Conservation (phyloP, 1,140 invertebrate species). For the Temnothorax curvispinosus region DNA sequence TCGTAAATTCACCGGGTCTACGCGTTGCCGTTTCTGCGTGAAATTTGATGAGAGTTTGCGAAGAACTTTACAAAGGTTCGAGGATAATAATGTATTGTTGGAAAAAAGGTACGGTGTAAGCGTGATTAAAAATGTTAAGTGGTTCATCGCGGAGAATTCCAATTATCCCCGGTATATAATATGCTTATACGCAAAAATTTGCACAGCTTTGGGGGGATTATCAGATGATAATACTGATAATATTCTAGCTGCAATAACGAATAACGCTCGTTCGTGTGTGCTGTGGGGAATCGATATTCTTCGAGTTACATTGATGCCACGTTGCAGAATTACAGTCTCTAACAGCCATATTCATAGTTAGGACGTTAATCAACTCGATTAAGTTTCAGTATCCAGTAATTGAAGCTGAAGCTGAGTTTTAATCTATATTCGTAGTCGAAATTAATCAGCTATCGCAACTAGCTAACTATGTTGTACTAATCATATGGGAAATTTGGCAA, state of each 20-base stretch:
- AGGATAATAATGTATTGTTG: constrained; percentile 20
- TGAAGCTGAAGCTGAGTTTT: constrained; percentile 43
- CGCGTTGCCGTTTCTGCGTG: neutral
- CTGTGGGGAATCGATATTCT: constrained; percentile 8
- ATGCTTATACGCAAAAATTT: neutral
- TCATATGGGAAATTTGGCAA: neutral
- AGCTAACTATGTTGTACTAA: constrained; percentile 7
- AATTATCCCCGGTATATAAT: neutral
- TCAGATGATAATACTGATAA: constrained; percentile 20
- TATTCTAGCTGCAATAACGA: neutral
- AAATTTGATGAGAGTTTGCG: constrained; percentile 38
- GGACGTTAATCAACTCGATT: constrained; percentile 49
- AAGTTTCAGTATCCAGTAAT: constrained; percentile 25
- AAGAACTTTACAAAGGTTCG: constrained; percentile 20
- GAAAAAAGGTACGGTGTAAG: neutral
- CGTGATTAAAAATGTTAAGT: constrained; percentile 47
- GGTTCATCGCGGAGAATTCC: neutral
- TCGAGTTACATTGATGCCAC: constrained; percentile 10
- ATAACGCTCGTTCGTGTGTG: neutral
- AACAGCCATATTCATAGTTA: constrained; percentile 53
- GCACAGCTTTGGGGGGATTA: neutral
- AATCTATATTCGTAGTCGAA: constrained; percentile 40
- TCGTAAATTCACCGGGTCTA: constrained; percentile 21
- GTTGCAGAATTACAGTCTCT: constrained; percentile 34
- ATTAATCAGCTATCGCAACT: neutral